Conservation (phyloP, 2,113 vertebrate species). For the Cariama cristata region DNA sequence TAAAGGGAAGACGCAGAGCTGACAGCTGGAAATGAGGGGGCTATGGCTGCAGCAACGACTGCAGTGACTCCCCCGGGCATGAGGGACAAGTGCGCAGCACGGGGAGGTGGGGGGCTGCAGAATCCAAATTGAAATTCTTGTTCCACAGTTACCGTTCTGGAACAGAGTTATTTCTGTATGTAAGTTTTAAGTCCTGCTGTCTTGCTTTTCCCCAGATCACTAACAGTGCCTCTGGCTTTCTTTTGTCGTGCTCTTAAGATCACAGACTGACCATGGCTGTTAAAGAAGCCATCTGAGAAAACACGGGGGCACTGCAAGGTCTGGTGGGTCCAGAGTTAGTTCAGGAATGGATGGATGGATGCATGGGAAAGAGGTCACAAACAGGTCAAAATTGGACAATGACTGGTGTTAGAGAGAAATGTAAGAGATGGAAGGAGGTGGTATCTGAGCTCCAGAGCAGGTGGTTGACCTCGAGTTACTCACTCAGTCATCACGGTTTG, state of each 20-base stretch:
- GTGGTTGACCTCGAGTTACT: neutral
- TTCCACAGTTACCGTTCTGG: neutral
- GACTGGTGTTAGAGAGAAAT: neutral
- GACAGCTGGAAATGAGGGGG: neutral
- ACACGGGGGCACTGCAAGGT: neutral
- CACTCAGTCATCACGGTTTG: neutral
- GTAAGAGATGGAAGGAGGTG: neutral
- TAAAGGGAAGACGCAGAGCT: neutral
- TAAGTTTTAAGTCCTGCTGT: neutral
- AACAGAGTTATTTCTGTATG: neutral
- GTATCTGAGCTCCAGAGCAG: neutral
- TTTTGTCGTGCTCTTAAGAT: neutral
- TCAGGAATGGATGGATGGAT: neutral
- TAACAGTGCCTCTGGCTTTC: neutral
- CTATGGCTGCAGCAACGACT: neutral
- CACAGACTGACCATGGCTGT: neutral
- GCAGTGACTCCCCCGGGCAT: neutral
- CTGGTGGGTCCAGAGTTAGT: neutral
- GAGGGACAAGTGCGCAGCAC: neutral
- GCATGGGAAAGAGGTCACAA: neutral
- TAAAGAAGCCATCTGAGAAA: neutral
- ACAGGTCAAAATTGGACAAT: neutral
- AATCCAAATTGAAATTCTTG: neutral
- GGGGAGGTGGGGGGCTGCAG: neutral
- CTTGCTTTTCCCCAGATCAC: neutral